Percentiles rank a stretch among this genome's conserved stretches.
Evolutionary conservation across 2,797 vertebrate genomes (phyloP).

Genomic region (Phrynocephalus guinanensis): DNA sequence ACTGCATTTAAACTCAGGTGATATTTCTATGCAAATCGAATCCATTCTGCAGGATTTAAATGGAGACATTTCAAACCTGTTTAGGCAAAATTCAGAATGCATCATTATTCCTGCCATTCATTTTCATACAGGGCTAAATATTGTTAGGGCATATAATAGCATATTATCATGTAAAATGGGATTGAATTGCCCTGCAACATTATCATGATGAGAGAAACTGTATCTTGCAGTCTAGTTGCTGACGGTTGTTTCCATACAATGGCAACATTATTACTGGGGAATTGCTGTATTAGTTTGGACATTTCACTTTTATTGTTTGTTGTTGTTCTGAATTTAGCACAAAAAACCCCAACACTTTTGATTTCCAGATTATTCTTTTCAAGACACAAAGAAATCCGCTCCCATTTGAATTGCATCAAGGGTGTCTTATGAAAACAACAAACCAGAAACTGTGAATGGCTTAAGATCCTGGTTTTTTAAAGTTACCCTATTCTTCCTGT

Average conservation of each 20-base stretch:
- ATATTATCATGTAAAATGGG: slow-evolving; percentile 55
- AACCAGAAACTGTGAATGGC: background rate
- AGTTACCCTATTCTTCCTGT: too few species aligned
- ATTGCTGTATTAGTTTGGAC: slow-evolving; percentile 29
- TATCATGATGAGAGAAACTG: slow-evolving; percentile 29
- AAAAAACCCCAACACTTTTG: slow-evolving; percentile 7
- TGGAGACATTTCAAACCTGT: slow-evolving; percentile 51
- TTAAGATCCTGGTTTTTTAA: slow-evolving; percentile 9
- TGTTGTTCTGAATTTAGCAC: slow-evolving; percentile 39
- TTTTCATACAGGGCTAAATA: slow-evolving; percentile 24
- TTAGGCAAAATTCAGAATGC: slow-evolving; percentile 49
- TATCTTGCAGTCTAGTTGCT: slow-evolving; percentile 17
- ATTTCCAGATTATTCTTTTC: slow-evolving; percentile 40
- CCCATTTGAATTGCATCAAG: slow-evolving; percentile 13
- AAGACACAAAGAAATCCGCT: slow-evolving; percentile 54
- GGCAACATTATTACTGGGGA: slow-evolving; percentile 31
- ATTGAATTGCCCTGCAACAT: background rate
- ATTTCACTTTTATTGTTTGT: slow-evolving; percentile 18
- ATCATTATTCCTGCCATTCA: slow-evolving; percentile 16
- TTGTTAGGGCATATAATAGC: slow-evolving; percentile 48
- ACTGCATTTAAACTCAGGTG: slow-evolving; percentile 52
- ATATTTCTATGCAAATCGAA: slow-evolving; percentile 58
- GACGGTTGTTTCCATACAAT: slow-evolving; percentile 37
- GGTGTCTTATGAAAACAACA: background rate
- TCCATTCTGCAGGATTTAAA: slow-evolving; percentile 50